Base-by-base conservation (phyloP, 2,113 vertebrate species). In the Ochotona princeps region DNA sequence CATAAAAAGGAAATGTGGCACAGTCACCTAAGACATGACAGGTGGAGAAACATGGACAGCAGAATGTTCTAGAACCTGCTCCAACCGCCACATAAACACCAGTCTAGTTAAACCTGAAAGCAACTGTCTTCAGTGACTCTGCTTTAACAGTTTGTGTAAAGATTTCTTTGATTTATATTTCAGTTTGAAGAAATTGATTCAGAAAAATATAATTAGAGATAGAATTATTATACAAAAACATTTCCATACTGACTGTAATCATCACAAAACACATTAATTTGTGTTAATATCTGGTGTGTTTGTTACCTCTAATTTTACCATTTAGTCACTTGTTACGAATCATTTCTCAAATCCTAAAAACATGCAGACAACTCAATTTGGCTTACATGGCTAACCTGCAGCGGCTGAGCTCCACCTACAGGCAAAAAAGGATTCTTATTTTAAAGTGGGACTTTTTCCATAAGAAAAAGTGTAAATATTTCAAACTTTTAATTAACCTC, bases 341-440 rank as follows among this genome's bases (percentile, higher is more conserved):
- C 65, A 80, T 57, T 72, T 83, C 30, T 90, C 35, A 79, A 32
- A 87, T 51, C 20, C 60, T 78, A 69, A 93, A 63, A 96, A 95
- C 12, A 78, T 90, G 61, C 66, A 89, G 67, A 5, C 26, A 85
- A 87, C 70, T 76, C 54, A 78, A 94, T 88, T 47, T 72, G 30
- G 15, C 15, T 93, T 60, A 91, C 87, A 70, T 2, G 30, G 90
- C 21, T 92, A 87, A 97, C 73, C 54, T 69, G 47, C 44, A 96
- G 96, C 23, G 91, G 4, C 1, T 0, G 87, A 98, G 98, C 97
- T 95, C 98, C 98, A 98, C 66, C 98, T 98, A 98, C 92, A 97
- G 98, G 98, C 87, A 38, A 84, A 94, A 91, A 49, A 2, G 30
- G 75, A 87, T 47, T 23, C 54, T 90, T 93, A 18, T 5, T 88